Evolutionary conservation across 2,797 vertebrate species (phyloP).

Genomic region (Chelon labrosus): DNA sequence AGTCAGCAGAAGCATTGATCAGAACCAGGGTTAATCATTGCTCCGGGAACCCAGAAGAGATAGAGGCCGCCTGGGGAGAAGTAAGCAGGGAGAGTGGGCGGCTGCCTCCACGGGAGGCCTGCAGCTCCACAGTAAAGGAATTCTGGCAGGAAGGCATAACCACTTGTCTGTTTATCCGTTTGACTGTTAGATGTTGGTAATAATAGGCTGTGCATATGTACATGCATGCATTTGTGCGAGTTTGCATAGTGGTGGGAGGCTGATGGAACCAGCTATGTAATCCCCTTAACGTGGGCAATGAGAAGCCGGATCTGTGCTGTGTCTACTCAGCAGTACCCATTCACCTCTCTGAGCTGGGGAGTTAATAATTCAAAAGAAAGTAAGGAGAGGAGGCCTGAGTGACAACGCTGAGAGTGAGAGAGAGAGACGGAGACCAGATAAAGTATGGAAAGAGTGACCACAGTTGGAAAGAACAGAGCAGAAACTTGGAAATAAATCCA

Average conservation of each 20-base stretch:
- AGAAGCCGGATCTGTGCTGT: constrained; percentile 80
- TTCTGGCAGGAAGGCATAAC: constrained; percentile 48
- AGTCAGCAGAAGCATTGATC: constrained; percentile 90
- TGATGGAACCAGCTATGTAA: constrained; percentile 64
- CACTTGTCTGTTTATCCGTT: constrained; percentile 41
- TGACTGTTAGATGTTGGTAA: constrained; percentile 19
- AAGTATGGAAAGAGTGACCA: constrained; percentile 36
- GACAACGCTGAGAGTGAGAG: constrained; percentile 55
- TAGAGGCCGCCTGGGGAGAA: constrained; percentile 76
- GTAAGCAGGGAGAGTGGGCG: constrained; percentile 74
- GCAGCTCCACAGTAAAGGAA: constrained; percentile 65
- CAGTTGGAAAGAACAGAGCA: background rate
- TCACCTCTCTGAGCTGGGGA: constrained; percentile 80
- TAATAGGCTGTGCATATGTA: constrained; percentile 13
- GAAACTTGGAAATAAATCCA: constrained; percentile 3
- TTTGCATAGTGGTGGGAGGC: constrained; percentile 17
- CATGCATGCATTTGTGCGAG: constrained; percentile 11
- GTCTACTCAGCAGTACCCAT: constrained; percentile 85
- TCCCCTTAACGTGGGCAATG: constrained; percentile 75
- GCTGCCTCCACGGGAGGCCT: constrained; percentile 72
- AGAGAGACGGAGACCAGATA: constrained; percentile 31
- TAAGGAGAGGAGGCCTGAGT: constrained; percentile 71
- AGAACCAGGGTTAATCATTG: constrained; percentile 88
- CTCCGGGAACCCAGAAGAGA: constrained; percentile 77
- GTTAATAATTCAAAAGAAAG: constrained; percentile 87